Conservation (phyloP, 1,140 invertebrate species). For the Neuroterus valhalla region DNA sequence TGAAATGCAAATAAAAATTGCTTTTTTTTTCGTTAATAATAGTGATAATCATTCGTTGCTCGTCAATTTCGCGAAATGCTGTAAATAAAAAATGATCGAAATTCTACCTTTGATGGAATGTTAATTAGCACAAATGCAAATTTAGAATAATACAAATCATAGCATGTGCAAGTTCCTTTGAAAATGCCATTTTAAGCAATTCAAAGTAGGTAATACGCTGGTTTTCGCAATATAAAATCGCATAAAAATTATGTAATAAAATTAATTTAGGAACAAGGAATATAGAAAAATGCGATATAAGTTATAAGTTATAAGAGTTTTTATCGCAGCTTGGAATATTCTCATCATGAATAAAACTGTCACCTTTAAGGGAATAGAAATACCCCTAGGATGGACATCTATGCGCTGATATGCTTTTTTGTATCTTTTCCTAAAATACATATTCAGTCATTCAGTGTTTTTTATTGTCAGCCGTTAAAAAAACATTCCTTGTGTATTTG, state of each 20-base stretch:
- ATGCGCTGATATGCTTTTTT: too few species aligned
- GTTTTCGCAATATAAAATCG: slow-evolving; percentile 12
- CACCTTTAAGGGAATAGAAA: too few species aligned
- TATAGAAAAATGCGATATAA: not conserved
- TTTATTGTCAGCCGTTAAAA: too few species aligned
- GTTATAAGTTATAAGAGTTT: too few species aligned
- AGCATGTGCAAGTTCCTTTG: not conserved
- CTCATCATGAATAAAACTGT: too few species aligned
- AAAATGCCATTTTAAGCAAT: slow-evolving; percentile 8
- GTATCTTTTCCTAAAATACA: too few species aligned
- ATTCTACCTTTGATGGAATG: not conserved
- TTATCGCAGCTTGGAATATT: too few species aligned
- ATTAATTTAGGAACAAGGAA: not conserved
- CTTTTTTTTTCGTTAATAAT: too few species aligned
- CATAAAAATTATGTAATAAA: not conserved
- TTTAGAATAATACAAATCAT: slow-evolving; percentile 25
- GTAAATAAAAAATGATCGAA: not conserved
- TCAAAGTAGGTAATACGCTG: slow-evolving; percentile 17
- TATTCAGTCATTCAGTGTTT: too few species aligned
- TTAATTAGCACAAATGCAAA: slow-evolving; percentile 12
- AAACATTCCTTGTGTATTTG: not conserved
- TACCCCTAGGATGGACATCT: too few species aligned
- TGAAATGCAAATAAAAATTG: too few species aligned
- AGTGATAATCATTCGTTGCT: not conserved
- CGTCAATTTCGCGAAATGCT: not conserved